phyloP scores from a whole-genome alignment of 2,797 vertebrate species.

The Scolopax bukidnonensis region DNA sequence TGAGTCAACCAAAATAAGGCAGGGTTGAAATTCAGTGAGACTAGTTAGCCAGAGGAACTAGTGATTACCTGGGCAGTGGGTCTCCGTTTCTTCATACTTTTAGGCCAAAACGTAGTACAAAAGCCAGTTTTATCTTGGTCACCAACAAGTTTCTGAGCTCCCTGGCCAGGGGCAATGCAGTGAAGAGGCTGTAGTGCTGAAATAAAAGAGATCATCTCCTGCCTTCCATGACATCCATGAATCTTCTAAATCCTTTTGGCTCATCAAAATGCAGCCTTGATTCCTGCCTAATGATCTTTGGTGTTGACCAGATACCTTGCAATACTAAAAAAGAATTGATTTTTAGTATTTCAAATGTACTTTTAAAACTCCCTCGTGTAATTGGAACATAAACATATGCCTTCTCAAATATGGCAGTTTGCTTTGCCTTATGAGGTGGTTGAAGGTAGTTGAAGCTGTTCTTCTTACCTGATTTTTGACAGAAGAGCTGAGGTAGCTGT shows the following conservation, averaged over 20 bases:
- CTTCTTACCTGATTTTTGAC: background rate
- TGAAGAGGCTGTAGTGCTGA: background rate
- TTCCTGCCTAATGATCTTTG: background rate
- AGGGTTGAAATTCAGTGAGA: background rate
- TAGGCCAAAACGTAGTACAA: background rate
- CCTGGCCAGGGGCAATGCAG: background rate
- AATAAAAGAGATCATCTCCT: background rate
- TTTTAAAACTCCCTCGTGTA: background rate
- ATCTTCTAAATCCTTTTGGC: background rate
- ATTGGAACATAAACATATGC: background rate
- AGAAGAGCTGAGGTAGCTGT: background rate
- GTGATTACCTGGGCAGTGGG: background rate
- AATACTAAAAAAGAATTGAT: background rate
- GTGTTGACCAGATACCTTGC: background rate
- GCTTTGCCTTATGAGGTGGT: background rate
- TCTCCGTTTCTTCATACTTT: background rate
- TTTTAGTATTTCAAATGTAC: background rate
- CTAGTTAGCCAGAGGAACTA: background rate
- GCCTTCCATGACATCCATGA: background rate
- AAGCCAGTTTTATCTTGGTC: background rate
- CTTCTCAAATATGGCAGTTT: background rate
- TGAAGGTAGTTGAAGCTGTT: background rate
- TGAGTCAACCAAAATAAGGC: background rate
- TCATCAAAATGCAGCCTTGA: background rate
- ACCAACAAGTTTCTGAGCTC: background rate